Evolutionary conservation across 1,140 invertebrate species (phyloP), one percentile per base, ranked within the genome.

Genomic region (Platorchestia sp.): DNA sequence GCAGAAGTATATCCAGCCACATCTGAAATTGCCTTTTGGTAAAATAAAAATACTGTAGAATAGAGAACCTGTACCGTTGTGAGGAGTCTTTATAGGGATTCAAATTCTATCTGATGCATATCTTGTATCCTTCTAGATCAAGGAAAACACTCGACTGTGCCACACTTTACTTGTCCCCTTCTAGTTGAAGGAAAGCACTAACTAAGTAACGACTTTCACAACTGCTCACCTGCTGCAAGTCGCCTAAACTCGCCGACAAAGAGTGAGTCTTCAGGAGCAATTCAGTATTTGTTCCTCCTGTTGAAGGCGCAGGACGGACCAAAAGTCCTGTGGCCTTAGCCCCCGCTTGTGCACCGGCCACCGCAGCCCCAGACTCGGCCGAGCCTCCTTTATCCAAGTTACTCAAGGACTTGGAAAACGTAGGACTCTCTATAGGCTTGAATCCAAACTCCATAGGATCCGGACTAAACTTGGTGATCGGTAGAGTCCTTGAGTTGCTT

Each of bases 361-460:
- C 96, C 14, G 95, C 95, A 45, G 96, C 96, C 22, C 90, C 95
- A 36, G 96, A 96, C 41, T 75, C 95, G 36, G 96, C 96, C 22
- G 96, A 96, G 22, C 95, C 93, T 45, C 95, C 95, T 87, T 86
- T 95, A 19, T 89, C 95, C 40, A 96, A 44, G 87, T 96, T 96
- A 5, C 96, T 95, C 44, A 95, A 96, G 14, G 96, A 96, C 90
- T 95, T 96, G 59, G 96, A 96, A 0, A 96, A 90, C 47, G 95
- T 96, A 43, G 89, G 95, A 75, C 96, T 95, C 42, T 96, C 96
- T n/a, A 96, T 96, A 45, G 96, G 96, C 1, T 96, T 93, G 45
- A 96, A 96, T 6, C 96, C 96, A 89, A 96, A 96, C 59, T 96
- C 96, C 96, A 96, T 96, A 0, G 96, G 96, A 90, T 96, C 96